Evolutionary conservation across 2,888 invertebrate genomes (phyloP).

Genomic region (Galerucella calmariensis): DNA sequence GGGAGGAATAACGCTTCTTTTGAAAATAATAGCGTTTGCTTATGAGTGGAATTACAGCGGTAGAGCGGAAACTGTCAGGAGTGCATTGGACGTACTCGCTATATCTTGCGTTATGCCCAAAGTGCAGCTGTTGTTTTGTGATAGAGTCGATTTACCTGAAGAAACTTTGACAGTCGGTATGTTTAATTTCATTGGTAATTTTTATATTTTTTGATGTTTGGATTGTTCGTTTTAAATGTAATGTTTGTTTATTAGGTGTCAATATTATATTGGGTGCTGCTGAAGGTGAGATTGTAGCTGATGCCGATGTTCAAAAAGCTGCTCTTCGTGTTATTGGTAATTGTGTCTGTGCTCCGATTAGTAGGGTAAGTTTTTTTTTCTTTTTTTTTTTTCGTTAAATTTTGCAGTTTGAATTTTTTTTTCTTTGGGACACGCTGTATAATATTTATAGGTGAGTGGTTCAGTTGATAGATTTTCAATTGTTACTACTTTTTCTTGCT

Average conservation of each 20-base stretch:
- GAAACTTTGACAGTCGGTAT: conserved; percentile 77
- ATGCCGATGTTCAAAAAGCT: conserved; percentile 91
- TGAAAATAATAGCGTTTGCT: conserved; percentile 88
- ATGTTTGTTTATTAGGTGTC: conserved; percentile 64
- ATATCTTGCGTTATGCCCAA: conserved; percentile 91
- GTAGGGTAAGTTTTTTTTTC: conserved; percentile 71
- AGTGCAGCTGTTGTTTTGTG: conserved; percentile 79
- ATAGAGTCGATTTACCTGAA: conserved; percentile 81
- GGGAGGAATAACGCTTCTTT: conserved; percentile 82
- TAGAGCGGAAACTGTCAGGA: conserved; percentile 83
- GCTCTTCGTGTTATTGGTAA: conserved; percentile 92
- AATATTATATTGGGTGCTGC: conserved; percentile 88
- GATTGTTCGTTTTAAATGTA: not conserved
- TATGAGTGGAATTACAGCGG: conserved; percentile 94
- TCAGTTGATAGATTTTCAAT: no score
- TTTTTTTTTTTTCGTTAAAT: no score
- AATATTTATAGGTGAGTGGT: no score
- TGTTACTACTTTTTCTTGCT: no score
- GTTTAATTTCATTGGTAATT: conserved; percentile 28
- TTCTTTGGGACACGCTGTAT: no score
- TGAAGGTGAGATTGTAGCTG: conserved; percentile 90
- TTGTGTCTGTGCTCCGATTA: conserved; percentile 92
- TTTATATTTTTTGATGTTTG: not conserved
- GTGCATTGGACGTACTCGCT: conserved; percentile 87
- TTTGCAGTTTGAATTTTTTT: no score